Percentiles rank a stretch among this genome's conserved stretches.
These are phyloP conservation scores for Pomatostomus ruficeps DNA, from an alignment of 2,113 vertebrate genomes.

Conservation along the genomic window DNA sequence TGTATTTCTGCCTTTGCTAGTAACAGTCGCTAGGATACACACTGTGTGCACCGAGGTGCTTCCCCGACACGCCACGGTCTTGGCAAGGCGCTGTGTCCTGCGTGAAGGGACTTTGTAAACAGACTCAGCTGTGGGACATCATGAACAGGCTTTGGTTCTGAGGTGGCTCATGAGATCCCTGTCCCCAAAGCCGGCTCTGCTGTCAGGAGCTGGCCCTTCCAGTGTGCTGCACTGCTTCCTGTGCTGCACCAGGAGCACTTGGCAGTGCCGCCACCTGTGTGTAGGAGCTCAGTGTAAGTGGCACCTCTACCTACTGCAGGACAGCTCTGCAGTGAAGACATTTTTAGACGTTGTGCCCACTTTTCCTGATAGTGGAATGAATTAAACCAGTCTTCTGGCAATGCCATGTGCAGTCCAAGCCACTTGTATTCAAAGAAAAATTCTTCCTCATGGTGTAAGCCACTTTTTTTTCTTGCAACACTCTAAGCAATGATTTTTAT, in stretches of 20 bases:
- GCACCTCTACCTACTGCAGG: neutral
- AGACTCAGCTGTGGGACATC: neutral
- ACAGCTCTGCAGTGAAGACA: fast-evolving
- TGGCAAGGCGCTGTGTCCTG: neutral
- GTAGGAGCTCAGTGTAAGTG: neutral
- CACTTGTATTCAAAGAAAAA: neutral
- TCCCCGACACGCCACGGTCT: fast-evolving
- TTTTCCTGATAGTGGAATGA: neutral
- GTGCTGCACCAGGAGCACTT: fast-evolving
- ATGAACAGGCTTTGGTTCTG: neutral
- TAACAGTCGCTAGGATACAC: neutral
- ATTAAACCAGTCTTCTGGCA: neutral
- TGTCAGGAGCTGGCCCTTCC: neutral
- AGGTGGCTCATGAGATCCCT: fast-evolving
- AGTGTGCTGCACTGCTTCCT: neutral
- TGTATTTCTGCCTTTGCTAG: neutral
- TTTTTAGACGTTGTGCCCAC: neutral
- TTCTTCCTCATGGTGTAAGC: neutral
- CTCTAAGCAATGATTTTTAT: neutral
- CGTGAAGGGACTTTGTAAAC: neutral
- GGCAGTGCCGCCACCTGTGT: fast-evolving
- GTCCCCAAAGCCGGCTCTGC: fast-evolving
- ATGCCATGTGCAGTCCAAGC: neutral
- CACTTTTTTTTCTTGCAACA: neutral
- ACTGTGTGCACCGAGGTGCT: neutral